Conservation (phyloP, 1,140 invertebrate genomes). For the Hypsibius dujardini region DNA sequence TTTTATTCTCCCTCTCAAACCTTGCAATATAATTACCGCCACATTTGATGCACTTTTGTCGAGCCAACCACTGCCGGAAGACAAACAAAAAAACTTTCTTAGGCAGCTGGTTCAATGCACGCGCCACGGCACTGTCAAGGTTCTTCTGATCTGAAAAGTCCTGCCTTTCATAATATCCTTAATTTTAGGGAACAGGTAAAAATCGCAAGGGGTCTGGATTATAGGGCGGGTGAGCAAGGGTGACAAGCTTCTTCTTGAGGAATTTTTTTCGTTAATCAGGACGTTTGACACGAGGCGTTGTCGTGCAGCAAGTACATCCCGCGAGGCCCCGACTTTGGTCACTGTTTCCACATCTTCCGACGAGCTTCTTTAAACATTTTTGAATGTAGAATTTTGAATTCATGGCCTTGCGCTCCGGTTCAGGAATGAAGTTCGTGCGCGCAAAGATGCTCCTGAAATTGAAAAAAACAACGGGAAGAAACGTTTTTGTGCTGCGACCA, state of each 20-base stretch:
- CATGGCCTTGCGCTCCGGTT: neutral
- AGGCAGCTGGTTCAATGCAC: neutral
- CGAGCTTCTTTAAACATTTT: neutral
- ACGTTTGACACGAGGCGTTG: neutral
- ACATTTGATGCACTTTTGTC: conserved; percentile 10
- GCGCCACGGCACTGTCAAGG: neutral
- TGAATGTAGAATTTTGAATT: neutral
- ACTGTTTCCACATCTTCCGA: neutral
- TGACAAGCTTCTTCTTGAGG: neutral
- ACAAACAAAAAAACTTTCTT: neutral
- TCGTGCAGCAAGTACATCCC: neutral
- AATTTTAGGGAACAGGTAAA: neutral
- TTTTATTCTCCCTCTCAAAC: no score
- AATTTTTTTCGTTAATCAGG: neutral
- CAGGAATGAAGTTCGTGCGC: neutral
- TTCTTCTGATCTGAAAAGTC: neutral
- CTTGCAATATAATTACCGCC: neutral
- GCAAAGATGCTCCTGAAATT: conserved; percentile 1
- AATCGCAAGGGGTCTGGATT: conserved; percentile 1
- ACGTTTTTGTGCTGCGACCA: neutral
- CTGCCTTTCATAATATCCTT: neutral
- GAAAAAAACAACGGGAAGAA: neutral
- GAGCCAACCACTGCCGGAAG: neutral
- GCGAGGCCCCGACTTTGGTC: neutral
- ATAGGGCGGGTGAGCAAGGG: neutral